phyloP scores from a whole-genome alignment of 2,797 vertebrate species.

The Intellagama lesueurii region DNA sequence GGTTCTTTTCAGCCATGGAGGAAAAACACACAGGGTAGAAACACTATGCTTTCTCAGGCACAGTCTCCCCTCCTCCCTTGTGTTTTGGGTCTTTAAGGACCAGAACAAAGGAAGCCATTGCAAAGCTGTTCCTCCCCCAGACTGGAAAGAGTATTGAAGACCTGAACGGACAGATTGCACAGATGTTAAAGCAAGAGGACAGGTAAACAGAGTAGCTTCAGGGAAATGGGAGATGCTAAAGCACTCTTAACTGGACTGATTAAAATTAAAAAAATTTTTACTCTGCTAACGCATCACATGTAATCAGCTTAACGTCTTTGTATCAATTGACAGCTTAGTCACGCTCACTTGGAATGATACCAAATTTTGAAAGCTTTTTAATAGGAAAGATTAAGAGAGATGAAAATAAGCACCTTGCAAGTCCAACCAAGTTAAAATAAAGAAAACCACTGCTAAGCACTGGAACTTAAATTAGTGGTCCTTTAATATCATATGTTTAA shows the following conservation, averaged over 20 bases:
- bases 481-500: too few species aligned
- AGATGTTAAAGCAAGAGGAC: not conserved
- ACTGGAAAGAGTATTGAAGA: not conserved
- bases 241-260: not conserved
- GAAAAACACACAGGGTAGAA: not conserved
- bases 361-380: not conserved
- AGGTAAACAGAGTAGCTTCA: not conserved
- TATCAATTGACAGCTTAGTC: not conserved
- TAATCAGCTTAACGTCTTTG: slow-evolving; percentile 11
- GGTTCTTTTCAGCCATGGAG: not conserved
- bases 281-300: not conserved
- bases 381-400: not conserved
- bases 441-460: not conserved
- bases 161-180: rapidly evolving
- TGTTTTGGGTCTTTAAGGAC: not conserved
- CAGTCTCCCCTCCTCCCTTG: not conserved
- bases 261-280: too few species aligned
- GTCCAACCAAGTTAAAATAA: not conserved
- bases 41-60: not conserved
- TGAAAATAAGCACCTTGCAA: not conserved
- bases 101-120: not conserved
- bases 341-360: not conserved
- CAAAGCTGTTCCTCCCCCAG: not conserved
- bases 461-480: not conserved
- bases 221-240: not conserved